Percentiles rank a stretch among this genome's conserved stretches.
These are phyloP conservation scores for Brachypalpus laphriformis DNA, from an alignment of 2,888 invertebrate species.

Conservation along the genomic window DNA sequence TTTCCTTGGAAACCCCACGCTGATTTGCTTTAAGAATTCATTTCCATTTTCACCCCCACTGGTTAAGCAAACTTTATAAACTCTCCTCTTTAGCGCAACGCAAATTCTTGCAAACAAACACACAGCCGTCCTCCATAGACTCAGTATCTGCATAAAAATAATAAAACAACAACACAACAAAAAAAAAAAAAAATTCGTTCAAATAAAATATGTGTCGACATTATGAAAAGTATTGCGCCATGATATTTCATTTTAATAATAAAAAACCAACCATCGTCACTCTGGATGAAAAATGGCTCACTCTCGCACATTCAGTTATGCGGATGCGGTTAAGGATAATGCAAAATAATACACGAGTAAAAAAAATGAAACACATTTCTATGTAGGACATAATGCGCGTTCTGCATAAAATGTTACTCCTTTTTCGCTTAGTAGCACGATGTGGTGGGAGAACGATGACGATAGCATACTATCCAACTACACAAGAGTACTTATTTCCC, in stretches of 20 bases:
- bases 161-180: slow-evolving; percentile 6
- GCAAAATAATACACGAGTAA: slow-evolving; percentile 23
- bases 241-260: slow-evolving; percentile 41
- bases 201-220: slow-evolving; percentile 50
- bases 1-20: neutral
- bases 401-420: slow-evolving; percentile 29
- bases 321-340: slow-evolving; percentile 41
- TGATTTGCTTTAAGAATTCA: slow-evolving; percentile 1
- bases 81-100: neutral
- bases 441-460: neutral
- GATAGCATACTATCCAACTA: slow-evolving; percentile 2
- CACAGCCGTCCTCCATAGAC: neutral
- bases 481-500: slow-evolving; percentile 7
- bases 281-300: slow-evolving; percentile 54
- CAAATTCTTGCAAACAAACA: neutral
- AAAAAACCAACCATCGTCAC: slow-evolving; percentile 42
- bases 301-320: slow-evolving; percentile 16
- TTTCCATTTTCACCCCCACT: neutral
- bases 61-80: neutral
- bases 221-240: slow-evolving; percentile 48
- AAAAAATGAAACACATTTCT: slow-evolving; percentile 21
- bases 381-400: slow-evolving; percentile 41
- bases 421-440: neutral
- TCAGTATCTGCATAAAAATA: slow-evolving; percentile 18
- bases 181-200: slow-evolving; percentile 1